Base-by-base conservation (phyloP, 1,140 invertebrate species). In the Atta colombica region DNA sequence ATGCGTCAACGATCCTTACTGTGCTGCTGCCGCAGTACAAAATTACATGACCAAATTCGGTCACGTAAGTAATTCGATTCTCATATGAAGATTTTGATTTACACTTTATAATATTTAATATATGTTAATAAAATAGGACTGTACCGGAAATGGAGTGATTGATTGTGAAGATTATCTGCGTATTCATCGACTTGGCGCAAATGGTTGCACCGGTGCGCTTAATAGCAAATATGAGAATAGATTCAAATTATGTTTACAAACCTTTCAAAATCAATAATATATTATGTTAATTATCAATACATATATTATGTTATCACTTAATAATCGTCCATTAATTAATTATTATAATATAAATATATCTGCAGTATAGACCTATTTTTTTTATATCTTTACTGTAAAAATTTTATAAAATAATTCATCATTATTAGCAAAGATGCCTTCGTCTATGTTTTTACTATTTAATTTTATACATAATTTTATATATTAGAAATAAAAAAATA, bases 151-250 rank as follows among this genome's bases (percentile, higher is more conserved):
- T 90, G 97, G 97, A 5, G 91, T 90, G 69, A 96, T 99, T 49
- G 96, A 98, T 94, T 99, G 98, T 92, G 97, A 97, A 72, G 98
- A 99, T 94, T 98, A 96, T 94, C 97, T 97, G 78, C 96, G 97
- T 16, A 98, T 98, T 90, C 98, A 98, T 95, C 97, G 96, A 91
- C 93, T 96, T 39, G 98, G 98, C 12, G 97, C 97, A 16, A 98
- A 97, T 91, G 97, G 97, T 51, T 98, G 98, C 93, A 92, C 88
- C n/a, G 65, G 31, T 6, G 8, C 31, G 8, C 35, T 66, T 39
- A 39, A 66, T 10, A 66, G 31, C 3, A 66, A 66, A 39, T 39
- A 6, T 12, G 65, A 39, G 3, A n/a, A 39, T 66, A 66, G 14
- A 39, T 66, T 66, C n/a, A 89, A 78, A 7, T 85, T 78, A 18